phyloP scores from a whole-genome alignment of 2,113 vertebrate genomes.

The Myxocyprinus asiaticus region DNA sequence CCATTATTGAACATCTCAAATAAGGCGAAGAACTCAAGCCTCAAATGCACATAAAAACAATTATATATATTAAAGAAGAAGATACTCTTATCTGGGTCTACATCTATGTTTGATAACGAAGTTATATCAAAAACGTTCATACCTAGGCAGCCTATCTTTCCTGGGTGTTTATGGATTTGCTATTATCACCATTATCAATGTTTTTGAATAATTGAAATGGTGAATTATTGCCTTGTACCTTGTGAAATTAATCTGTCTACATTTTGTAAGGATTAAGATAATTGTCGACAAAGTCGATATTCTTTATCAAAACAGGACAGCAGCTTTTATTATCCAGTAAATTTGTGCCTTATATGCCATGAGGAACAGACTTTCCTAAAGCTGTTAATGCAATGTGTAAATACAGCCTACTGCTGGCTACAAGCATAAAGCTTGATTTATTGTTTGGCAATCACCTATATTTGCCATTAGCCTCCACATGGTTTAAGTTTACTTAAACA shows the following conservation, averaged over 20 bases:
- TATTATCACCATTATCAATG: neutral
- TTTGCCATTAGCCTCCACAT: neutral
- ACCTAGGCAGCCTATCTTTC: neutral
- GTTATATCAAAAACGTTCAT: neutral
- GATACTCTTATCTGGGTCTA: neutral
- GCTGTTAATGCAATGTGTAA: slow-evolving; percentile 9
- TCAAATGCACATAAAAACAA: no score
- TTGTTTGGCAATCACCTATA: neutral
- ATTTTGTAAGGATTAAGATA: neutral
- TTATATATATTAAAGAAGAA: neutral
- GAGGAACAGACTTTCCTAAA: slow-evolving; percentile 27
- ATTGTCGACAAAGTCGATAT: neutral
- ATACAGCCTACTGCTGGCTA: neutral
- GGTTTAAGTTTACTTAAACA: neutral
- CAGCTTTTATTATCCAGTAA: slow-evolving; percentile 23
- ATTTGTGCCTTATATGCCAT: slow-evolving; percentile 48
- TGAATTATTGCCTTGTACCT: slow-evolving; percentile 23
- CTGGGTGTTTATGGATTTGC: neutral
- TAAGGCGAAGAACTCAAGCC: slow-evolving; percentile 54
- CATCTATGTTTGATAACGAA: neutral
- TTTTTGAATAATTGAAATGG: neutral
- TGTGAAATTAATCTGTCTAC: slow-evolving; percentile 15
- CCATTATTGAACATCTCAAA: slow-evolving; percentile 88
- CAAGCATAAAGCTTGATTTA: neutral
- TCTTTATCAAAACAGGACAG: neutral